Percentiles rank a stretch among this genome's conserved stretches.
Evolutionary conservation across 2,888 invertebrate genomes (phyloP).

Genomic region (Lomographa bimaculata): DNA sequence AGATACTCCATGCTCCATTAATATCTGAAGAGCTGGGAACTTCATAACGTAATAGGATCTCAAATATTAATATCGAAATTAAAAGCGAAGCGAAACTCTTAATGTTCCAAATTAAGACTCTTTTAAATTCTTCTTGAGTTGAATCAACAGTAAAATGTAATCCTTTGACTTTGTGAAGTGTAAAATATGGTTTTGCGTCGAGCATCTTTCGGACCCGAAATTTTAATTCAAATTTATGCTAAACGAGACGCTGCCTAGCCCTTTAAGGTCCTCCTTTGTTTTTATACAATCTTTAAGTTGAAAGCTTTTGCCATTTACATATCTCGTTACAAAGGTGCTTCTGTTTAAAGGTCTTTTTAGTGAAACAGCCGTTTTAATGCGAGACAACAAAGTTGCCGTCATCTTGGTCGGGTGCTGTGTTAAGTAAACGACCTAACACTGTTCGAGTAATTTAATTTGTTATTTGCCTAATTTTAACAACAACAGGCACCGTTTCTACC

Average conservation of each 20-base stretch:
- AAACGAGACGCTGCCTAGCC: constrained; percentile 35
- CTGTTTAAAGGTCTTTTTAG: constrained; percentile 22
- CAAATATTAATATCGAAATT: constrained; percentile 29
- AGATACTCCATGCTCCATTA: constrained; percentile 14
- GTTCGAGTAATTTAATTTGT: constrained; percentile 22
- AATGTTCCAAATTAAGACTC: constrained; percentile 31
- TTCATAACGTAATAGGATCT: constrained; percentile 20
- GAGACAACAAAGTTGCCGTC: constrained; percentile 20
- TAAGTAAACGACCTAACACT: constrained; percentile 17
- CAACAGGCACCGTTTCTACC: constrained; percentile 15
- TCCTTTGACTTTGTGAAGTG: constrained; percentile 50
- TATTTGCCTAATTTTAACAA: constrained; percentile 31
- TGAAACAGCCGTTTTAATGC: constrained; percentile 23
- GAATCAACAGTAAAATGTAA: constrained; percentile 39
- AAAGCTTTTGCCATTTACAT: constrained; percentile 32
- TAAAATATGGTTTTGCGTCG: constrained; percentile 41
- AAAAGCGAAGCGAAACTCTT: constrained; percentile 20
- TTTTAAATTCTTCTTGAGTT: constrained; percentile 36
- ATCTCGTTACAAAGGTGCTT: constrained; percentile 21
- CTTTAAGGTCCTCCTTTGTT: constrained; percentile 26
- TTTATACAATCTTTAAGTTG: constrained; percentile 31
- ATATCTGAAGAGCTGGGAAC: constrained; percentile 25
- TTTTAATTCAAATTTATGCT: constrained; percentile 64
- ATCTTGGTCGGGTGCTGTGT: constrained; percentile 14
- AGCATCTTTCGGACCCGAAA: constrained; percentile 33